phyloP scores from a whole-genome alignment of 2,797 vertebrate species.

The Diplodus sargus region DNA sequence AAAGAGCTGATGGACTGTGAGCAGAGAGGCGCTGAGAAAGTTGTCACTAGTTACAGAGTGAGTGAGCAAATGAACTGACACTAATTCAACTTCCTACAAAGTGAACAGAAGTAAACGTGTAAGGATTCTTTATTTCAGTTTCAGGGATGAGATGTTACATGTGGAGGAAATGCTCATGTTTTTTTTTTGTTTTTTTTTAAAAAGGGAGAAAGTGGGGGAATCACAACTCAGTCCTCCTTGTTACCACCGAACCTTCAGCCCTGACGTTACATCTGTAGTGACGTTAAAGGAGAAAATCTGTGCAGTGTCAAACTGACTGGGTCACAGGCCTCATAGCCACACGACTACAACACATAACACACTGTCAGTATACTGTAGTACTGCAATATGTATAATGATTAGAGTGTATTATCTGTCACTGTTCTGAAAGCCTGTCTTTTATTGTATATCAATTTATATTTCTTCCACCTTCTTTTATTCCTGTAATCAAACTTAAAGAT shows the following conservation, averaged over 20 bases:
- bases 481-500: constrained; percentile 53
- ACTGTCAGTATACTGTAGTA: constrained; percentile 31
- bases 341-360: constrained; percentile 47
- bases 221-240: constrained; percentile 4
- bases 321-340: constrained; percentile 35
- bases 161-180: constrained; percentile 17
- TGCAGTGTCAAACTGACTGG: constrained; percentile 14
- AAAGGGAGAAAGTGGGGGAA: background rate
- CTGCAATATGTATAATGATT: constrained; percentile 14
- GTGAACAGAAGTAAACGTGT: constrained; percentile 59
- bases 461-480: constrained; percentile 36
- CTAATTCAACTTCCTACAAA: constrained; percentile 65
- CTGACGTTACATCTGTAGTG: constrained; percentile 10
- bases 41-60: constrained; percentile 35
- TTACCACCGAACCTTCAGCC: background rate
- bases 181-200: background rate
- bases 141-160: constrained; percentile 10
- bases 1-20: constrained; percentile 15
- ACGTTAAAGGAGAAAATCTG: constrained; percentile 7
- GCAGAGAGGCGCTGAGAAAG: constrained; percentile 22
- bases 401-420: constrained; percentile 13
- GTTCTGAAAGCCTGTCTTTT: constrained; percentile 29
- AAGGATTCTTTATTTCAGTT: constrained; percentile 42
- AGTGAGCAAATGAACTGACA: constrained; percentile 63
- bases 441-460: constrained; percentile 25